Evolutionary conservation across 2,113 vertebrate species (phyloP), one percentile per base, ranked within the genome.

Genomic region (Copsychus sechellarum): DNA sequence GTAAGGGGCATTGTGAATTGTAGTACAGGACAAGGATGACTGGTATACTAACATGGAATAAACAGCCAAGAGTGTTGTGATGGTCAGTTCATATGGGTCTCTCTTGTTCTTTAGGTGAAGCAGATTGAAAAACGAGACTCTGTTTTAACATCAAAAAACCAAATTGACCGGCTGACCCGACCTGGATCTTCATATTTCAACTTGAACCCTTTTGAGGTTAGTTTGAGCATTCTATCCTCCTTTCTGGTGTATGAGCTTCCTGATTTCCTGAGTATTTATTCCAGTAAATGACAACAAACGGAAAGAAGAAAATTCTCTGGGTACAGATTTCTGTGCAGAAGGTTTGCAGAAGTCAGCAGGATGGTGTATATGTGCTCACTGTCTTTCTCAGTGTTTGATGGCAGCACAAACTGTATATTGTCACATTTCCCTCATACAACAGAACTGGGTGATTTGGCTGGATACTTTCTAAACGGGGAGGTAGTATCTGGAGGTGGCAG

Each of bases 81-180:
- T 43, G 20, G 24, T 72, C 53, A 50, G 19, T 58, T 90, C 47
- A 90, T 23, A 5, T 4, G 5, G 16, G 9, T 67, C 19, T 72
- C 54, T 94, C n/a, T 88, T 64, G 25, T 62, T 88, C 73, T 58
- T 83, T 96, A 99, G 99, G 99, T 99, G 86, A 99, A 99, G 90
- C 99, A 99, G 90, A 99, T 99, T 84, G 99, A 99, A 95, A 99
- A 99, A 95, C 98, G 99, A 93, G 99, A 99, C 93, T 99, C 99
- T 1, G 99, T 99, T 90, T 96, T 99, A 64, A 99, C 99, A 6
- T 98, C 99, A 33, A 99, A 99, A 98, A 99, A 99, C 95, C 99
- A 99, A 90, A 99, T 99, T 72, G 99, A 99, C 76, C 98, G 99
- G 73, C 97, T 99, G 86, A 99, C 99, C 47, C 97, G 99, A 94